Percentiles rank a stretch among this genome's conserved stretches.
Evolutionary conservation across 1,140 invertebrate species (phyloP).

Genomic region (Bemisia tabaci): DNA sequence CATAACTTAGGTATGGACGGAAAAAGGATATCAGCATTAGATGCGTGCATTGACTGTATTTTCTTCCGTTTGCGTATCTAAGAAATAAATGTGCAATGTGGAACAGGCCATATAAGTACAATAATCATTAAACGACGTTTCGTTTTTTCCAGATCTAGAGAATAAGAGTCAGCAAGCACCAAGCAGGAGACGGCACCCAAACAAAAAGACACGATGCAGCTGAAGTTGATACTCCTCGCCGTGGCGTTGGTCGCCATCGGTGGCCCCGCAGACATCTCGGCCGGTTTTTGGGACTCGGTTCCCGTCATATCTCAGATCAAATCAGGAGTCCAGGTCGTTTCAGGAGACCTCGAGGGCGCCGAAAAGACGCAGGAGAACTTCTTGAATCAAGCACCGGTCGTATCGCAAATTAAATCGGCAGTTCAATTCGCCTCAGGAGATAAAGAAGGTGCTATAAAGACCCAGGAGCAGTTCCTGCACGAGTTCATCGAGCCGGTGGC

Average conservation of each 20-base stretch:
- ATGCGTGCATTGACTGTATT: no score
- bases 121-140: no score
- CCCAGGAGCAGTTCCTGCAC: slow-evolving; percentile 7
- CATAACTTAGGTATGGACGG: no score
- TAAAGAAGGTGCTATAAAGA: not conserved
- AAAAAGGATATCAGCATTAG: no score
- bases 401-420: slow-evolving; percentile 8
- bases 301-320: slow-evolving; percentile 8
- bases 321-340: slow-evolving; percentile 4
- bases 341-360: slow-evolving; percentile 2
- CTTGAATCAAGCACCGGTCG: slow-evolving; percentile 4
- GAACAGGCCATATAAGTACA: no score
- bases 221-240: no score
- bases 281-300: not conserved
- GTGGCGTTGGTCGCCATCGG: not conserved
- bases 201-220: no score
- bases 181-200: no score
- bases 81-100: no score
- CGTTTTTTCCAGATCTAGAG: no score
- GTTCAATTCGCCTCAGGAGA: slow-evolving; percentile 5
- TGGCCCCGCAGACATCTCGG: not conserved
- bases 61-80: no score
- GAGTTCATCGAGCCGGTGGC: slow-evolving; percentile 5
- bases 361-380: slow-evolving; percentile 10
- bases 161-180: no score